Percentiles rank a stretch among this genome's conserved stretches.
Conservation (phyloP, 2,113 vertebrate species). For the Grus americana region DNA sequence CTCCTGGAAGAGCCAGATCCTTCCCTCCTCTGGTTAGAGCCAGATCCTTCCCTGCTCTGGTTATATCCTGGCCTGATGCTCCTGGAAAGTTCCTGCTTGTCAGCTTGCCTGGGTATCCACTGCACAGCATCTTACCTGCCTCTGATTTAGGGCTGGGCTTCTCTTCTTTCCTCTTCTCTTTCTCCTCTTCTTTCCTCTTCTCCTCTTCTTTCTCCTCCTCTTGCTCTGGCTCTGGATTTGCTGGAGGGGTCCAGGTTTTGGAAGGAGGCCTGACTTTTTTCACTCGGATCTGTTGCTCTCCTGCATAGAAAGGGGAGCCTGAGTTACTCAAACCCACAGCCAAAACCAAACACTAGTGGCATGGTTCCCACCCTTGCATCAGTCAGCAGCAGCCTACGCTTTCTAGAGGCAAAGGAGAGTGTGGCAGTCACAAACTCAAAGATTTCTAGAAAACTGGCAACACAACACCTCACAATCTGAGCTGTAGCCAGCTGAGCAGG, state of each 20-base stretch:
- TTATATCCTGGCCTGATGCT: not conserved
- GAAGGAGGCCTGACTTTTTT: conserved; percentile 35
- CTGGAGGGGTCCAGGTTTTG: conserved; percentile 55
- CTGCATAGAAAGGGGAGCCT: conserved; percentile 43
- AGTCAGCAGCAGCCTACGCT: not conserved
- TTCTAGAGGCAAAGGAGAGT: not conserved
- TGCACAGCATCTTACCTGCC: conserved; percentile 16
- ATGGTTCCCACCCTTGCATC: not conserved
- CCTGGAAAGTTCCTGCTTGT: not conserved
- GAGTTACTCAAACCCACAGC: not conserved
- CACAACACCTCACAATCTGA: not conserved
- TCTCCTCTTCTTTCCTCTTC: not conserved
- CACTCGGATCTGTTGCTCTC: conserved; percentile 37
- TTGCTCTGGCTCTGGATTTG: not conserved
- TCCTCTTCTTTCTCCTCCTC: not conserved
- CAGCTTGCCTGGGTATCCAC: not conserved
- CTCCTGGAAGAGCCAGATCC: not conserved
- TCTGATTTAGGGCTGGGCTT: not conserved
- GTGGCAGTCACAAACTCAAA: not conserved
- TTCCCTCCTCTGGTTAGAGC: not conserved
- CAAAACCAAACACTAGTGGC: not conserved
- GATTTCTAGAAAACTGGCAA: not conserved
- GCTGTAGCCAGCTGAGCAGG: not conserved
- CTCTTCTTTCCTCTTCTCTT: not conserved
- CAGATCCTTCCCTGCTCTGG: not conserved